Percentiles rank a stretch among this genome's conserved stretches.
These are phyloP conservation scores for Grammomys surdaster DNA, from an alignment of 2,113 vertebrate species.

Conservation along the genomic window DNA sequence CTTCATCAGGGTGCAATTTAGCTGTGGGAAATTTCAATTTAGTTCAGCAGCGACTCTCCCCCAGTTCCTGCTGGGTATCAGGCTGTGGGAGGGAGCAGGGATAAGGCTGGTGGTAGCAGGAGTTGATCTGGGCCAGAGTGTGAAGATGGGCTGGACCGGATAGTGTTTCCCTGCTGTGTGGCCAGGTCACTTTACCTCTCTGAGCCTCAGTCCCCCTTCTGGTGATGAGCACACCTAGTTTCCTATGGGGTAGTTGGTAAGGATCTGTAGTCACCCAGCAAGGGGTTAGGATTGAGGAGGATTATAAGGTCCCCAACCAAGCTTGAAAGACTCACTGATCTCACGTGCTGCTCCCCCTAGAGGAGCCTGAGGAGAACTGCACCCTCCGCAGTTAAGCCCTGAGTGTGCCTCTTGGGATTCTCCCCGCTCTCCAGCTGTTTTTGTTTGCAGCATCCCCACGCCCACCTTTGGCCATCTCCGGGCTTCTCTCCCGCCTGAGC, in stretches of 20 bases:
- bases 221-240: not conserved
- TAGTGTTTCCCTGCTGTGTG: not conserved
- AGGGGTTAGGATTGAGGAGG: not conserved
- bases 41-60: not conserved
- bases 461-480: not conserved
- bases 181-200: not conserved
- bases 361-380: not conserved
- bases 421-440: not conserved
- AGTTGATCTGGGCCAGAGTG: not conserved
- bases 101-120: not conserved
- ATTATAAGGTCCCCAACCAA: not conserved
- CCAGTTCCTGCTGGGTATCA: slow-evolving; percentile 47
- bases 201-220: not conserved
- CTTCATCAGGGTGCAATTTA: not conserved
- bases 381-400: not conserved
- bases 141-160: not conserved
- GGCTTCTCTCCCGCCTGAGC: not conserved
- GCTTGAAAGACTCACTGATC: not conserved
- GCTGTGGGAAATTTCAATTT: slow-evolving; percentile 52
- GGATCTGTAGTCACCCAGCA: not conserved
- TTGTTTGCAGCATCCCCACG: accelerated
- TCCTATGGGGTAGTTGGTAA: not conserved
- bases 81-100: not conserved
- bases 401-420: not conserved
- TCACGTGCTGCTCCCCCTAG: not conserved